Conservation (phyloP, 2,888 invertebrate genomes). For the Nasonia oneida region DNA sequence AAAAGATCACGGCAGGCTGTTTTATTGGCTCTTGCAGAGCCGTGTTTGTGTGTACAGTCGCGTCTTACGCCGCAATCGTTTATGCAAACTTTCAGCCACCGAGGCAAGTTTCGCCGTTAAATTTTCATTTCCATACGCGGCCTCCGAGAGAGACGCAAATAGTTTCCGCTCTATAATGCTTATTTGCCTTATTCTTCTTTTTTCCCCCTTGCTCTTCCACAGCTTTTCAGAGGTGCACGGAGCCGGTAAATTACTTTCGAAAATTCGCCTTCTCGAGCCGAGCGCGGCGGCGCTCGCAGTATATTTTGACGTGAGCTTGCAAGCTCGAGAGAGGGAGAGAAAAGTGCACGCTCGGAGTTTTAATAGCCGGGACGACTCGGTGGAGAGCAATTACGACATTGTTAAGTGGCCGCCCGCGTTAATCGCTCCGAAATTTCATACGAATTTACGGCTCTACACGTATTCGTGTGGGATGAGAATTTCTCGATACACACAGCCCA, state of each 20-base stretch:
- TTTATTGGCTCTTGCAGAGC: background rate
- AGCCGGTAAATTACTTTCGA: conserved; percentile 12
- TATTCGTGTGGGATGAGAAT: background rate
- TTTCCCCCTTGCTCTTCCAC: background rate
- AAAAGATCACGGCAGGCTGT: background rate
- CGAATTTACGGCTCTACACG: background rate
- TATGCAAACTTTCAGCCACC: conserved; percentile 2
- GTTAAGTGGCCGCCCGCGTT: conserved; percentile 64
- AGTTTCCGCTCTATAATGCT: conserved; percentile 12
- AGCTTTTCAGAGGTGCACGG: background rate
- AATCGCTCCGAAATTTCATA: conserved; percentile 40
- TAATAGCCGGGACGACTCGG: conserved; percentile 65
- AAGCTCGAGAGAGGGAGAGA: background rate
- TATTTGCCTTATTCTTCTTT: background rate
- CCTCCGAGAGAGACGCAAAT: background rate
- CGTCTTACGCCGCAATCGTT: background rate
- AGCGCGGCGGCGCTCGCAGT: background rate
- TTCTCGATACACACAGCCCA: no score
- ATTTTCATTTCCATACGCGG: conserved; percentile 11
- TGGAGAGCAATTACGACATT: conserved; percentile 70
- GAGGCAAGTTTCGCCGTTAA: conserved; percentile 12
- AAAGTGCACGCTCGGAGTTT: conserved; percentile 66
- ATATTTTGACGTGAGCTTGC: background rate
- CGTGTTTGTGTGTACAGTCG: no score
- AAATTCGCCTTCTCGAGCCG: background rate